phyloP scores from a whole-genome alignment of 2,888 invertebrate species.

The Colostygia pectinataria region DNA sequence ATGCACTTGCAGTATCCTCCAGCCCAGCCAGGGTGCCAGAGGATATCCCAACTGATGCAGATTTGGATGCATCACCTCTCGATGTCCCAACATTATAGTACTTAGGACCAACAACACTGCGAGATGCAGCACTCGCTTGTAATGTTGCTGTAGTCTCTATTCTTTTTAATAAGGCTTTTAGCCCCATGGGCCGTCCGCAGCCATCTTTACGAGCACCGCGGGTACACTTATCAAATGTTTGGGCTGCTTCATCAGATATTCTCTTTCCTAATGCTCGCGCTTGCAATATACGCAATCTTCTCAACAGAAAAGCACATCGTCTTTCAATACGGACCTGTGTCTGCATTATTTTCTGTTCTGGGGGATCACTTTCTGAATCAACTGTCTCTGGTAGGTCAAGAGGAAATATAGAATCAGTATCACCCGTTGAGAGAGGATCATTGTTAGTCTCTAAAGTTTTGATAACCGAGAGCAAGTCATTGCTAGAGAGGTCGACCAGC shows the following conservation, averaged over 20 bases:
- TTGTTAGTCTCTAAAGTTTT: constrained; percentile 86
- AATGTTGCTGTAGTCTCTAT: constrained; percentile 71
- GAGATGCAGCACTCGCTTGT: constrained; percentile 70
- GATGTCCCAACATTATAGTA: constrained; percentile 82
- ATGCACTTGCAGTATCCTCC: constrained; percentile 87
- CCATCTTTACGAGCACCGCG: constrained; percentile 86
- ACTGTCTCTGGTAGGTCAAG: constrained; percentile 76
- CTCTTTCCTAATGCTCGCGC: constrained; percentile 89
- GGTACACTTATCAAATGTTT: constrained; percentile 86
- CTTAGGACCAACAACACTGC: constrained; percentile 63
- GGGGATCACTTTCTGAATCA: constrained; percentile 76
- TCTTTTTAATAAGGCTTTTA: constrained; percentile 72
- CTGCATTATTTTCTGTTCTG: constrained; percentile 79
- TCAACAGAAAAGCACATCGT: constrained; percentile 87
- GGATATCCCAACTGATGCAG: constrained; percentile 80
- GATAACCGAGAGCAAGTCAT: constrained; percentile 88
- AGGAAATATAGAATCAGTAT: constrained; percentile 77
- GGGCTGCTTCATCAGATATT: constrained; percentile 88
- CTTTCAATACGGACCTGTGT: constrained; percentile 86
- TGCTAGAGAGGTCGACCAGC: constrained; percentile 82
- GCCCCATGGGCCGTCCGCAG: constrained; percentile 67
- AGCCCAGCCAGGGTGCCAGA: constrained; percentile 88
- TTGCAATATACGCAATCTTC: constrained; percentile 90
- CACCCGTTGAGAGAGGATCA: constrained; percentile 68
- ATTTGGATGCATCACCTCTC: constrained; percentile 90